Percentiles rank a stretch among this genome's conserved stretches.
Conservation (phyloP, 2,888 invertebrate genomes). For the Tachystola acroxantha region DNA sequence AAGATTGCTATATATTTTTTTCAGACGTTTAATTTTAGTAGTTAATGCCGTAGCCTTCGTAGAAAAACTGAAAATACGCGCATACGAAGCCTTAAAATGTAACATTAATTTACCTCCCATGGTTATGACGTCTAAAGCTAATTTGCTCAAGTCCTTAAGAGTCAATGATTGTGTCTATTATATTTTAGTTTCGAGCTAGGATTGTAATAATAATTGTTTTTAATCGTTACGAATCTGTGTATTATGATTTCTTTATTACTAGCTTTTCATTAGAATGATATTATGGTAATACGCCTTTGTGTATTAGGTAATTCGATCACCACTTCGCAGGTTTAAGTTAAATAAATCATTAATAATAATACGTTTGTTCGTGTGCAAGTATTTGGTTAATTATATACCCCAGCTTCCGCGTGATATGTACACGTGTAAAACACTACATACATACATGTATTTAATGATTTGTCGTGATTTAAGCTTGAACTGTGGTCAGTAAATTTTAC, state of each 20-base stretch:
- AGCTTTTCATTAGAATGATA: too few relatives aligned
- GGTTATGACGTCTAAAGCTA: conserved; percentile 31
- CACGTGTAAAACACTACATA: not conserved
- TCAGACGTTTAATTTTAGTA: too few relatives aligned
- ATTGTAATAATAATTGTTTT: too few relatives aligned
- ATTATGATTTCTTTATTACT: not conserved
- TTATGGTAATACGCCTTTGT: too few relatives aligned
- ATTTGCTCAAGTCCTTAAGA: conserved; percentile 21
- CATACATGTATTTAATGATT: not conserved
- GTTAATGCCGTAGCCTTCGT: too few relatives aligned
- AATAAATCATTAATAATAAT: not conserved
- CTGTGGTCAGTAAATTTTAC: not conserved
- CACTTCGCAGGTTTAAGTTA: too few relatives aligned
- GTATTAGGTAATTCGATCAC: too few relatives aligned
- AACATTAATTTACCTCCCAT: too few relatives aligned
- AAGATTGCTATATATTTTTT: too few relatives aligned
- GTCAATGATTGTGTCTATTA: conserved; percentile 31
- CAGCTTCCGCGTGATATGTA: conserved; percentile 1
- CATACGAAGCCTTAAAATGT: too few relatives aligned
- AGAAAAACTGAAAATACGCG: too few relatives aligned
- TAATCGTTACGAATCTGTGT: too few relatives aligned
- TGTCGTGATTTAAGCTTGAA: conserved; percentile 1
- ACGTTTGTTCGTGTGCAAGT: not conserved
- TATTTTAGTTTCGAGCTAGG: conserved; percentile 21
- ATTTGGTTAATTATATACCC: not conserved